These are phyloP conservation scores for Amphipyra berbera DNA, from an alignment of 2,888 invertebrate genomes.

Conservation along the genomic window DNA sequence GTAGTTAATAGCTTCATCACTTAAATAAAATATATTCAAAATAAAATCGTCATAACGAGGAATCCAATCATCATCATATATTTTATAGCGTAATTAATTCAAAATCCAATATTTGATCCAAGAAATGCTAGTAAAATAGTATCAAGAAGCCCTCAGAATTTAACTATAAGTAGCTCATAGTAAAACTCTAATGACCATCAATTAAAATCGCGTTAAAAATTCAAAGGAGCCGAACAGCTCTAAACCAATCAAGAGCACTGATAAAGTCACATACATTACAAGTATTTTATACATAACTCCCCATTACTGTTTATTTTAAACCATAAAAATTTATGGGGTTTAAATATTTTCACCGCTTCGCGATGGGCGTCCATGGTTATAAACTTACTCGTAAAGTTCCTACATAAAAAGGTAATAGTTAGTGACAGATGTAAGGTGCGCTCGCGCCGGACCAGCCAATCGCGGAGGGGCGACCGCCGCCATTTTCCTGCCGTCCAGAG, in stretches of 20 bases:
- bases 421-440: constrained; percentile 71
- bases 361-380: constrained; percentile 67
- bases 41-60: constrained; percentile 3
- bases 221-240: constrained; percentile 72
- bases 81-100: constrained; percentile 33
- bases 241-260: constrained; percentile 70
- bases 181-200: constrained; percentile 64
- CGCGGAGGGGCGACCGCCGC: constrained; percentile 61
- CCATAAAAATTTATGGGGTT: constrained; percentile 82
- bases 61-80: constrained; percentile 17
- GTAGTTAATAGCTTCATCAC: constrained; percentile 3
- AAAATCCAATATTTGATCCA: constrained; percentile 37
- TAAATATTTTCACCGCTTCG: constrained; percentile 82
- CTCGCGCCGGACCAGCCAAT: constrained; percentile 69
- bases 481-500: constrained; percentile 68
- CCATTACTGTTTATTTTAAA: constrained; percentile 76
- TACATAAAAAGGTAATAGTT: constrained; percentile 74
- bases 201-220: constrained; percentile 67
- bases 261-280: constrained; percentile 76
- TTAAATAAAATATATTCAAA: constrained; percentile 12
- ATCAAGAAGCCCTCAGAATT: constrained; percentile 34
- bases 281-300: constrained; percentile 71
- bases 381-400: constrained; percentile 65
- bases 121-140: constrained; percentile 38
- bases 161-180: constrained; percentile 52